A percentile compares a stretch with the other conserved stretches of the same genome.
These are phyloP conservation scores for Pygoscelis antarcticus DNA, from an alignment of 2,113 vertebrate species.

Conservation along the genomic window DNA sequence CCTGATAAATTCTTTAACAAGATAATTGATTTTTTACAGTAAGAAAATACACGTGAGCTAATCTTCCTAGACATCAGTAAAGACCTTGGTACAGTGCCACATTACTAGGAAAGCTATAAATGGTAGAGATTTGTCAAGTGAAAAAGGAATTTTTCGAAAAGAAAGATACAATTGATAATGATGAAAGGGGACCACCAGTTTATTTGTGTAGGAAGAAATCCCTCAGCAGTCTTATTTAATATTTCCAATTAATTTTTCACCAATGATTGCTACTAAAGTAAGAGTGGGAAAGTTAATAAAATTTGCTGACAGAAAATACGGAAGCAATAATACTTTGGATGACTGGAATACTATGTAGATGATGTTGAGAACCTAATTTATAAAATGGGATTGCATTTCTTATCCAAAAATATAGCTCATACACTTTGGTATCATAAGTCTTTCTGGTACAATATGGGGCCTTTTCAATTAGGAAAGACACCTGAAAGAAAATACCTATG, in stretches of 20 bases:
- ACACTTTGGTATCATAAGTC: not conserved
- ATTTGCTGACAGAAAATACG: not conserved
- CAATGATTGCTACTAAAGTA: not conserved
- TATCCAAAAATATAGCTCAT: not conserved
- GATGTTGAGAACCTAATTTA: not conserved
- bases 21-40: not conserved
- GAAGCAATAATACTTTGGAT: not conserved
- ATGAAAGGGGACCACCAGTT: not conserved
- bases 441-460: not conserved
- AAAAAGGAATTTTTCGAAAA: not conserved
- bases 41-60: not conserved
- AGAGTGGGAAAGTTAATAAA: not conserved
- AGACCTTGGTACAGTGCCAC: not conserved
- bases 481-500: not conserved
- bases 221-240: not conserved
- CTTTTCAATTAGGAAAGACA: not conserved
- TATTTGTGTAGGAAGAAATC: not conserved
- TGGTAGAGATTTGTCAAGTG: not conserved
- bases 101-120: not conserved
- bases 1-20: not conserved
- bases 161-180: not conserved
- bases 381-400: not conserved
- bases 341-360: not conserved
- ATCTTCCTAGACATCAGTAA: not conserved
- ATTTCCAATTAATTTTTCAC: not conserved